phyloP scores from a whole-genome alignment of 2,797 vertebrate species.

The Sylvia borin region DNA sequence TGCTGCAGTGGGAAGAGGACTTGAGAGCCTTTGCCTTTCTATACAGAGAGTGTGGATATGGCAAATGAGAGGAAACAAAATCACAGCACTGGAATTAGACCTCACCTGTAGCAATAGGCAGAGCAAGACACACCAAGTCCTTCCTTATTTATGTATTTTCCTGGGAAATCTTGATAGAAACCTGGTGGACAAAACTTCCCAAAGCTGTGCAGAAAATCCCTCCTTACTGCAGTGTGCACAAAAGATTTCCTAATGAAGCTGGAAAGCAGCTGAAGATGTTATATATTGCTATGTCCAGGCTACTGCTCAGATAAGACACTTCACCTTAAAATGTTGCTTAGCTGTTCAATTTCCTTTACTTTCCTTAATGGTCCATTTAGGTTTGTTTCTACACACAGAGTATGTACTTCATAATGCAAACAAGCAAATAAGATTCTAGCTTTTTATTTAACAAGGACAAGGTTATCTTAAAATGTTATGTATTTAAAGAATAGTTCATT shows the following conservation, averaged over 20 bases:
- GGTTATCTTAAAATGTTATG: neutral
- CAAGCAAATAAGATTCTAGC: neutral
- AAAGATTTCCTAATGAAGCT: neutral
- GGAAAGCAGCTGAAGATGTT: neutral
- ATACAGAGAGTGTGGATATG: neutral
- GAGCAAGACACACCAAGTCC: accelerated
- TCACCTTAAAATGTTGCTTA: neutral
- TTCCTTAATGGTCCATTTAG: neutral
- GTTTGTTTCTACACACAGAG: neutral
- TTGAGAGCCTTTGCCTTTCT: neutral
- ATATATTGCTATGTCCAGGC: neutral
- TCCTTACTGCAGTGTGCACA: neutral
- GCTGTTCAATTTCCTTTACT: neutral
- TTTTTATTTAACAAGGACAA: neutral
- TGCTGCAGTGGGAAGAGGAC: accelerated
- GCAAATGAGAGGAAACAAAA: neutral
- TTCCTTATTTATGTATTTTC: neutral
- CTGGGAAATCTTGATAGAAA: neutral
- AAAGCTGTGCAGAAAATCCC: neutral
- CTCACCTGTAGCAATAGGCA: neutral
- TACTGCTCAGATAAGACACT: neutral
- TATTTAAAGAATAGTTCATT: neutral
- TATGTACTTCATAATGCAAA: neutral
- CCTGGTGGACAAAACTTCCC: neutral
- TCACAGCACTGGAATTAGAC: neutral